A percentile compares a stretch with the other conserved stretches of the same genome.
phyloP scores from a whole-genome alignment of 2,113 vertebrate species.

The Apaloderma vittatum region DNA sequence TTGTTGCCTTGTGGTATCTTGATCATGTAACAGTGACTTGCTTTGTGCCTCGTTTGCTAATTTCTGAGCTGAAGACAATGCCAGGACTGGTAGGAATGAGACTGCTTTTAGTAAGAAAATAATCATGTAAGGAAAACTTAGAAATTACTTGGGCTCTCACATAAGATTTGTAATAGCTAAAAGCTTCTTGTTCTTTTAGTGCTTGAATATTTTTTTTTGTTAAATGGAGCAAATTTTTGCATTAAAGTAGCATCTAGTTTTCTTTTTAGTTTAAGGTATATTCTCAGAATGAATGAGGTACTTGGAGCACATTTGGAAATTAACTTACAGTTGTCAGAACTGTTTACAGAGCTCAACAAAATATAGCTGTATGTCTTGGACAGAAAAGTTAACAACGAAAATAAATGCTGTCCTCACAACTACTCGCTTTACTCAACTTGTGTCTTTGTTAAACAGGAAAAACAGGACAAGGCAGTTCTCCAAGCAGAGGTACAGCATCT shows the following conservation, averaged over 20 bases:
- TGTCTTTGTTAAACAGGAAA: constrained; percentile 85
- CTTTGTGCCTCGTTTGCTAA: background rate
- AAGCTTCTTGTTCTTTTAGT: background rate
- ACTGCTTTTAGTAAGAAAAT: background rate
- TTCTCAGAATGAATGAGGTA: background rate
- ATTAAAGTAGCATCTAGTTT: background rate
- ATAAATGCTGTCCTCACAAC: background rate
- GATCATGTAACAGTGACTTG: background rate
- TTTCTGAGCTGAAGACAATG: background rate
- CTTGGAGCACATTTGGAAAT: background rate
- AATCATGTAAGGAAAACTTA: background rate
- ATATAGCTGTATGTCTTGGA: background rate
- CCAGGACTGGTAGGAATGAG: background rate
- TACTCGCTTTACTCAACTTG: background rate
- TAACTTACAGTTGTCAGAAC: background rate
- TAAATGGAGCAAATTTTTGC: background rate
- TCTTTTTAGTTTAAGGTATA: background rate
- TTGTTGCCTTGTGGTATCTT: background rate
- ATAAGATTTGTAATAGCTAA: background rate
- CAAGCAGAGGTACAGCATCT: constrained; percentile 96
- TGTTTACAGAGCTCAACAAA: background rate
- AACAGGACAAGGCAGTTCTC: constrained; percentile 95
- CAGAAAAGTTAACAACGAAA: background rate
- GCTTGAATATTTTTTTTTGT: background rate
- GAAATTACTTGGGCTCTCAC: background rate